Conservation (phyloP, 2,113 vertebrate genomes). For the Calonectris borealis region DNA sequence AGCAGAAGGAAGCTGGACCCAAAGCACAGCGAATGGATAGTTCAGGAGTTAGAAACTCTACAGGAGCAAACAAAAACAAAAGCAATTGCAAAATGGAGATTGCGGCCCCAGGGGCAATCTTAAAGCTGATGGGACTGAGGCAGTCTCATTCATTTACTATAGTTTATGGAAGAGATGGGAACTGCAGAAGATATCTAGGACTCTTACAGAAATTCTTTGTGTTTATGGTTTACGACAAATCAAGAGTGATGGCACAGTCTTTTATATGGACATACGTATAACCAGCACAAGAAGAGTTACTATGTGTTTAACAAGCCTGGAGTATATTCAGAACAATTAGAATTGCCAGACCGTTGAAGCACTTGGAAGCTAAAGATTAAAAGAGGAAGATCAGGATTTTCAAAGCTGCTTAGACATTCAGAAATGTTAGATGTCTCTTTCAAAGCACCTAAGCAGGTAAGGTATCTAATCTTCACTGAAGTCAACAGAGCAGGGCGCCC, state of each 20-base stretch:
- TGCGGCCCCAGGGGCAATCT: neutral
- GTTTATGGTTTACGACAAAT: neutral
- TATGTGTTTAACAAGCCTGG: neutral
- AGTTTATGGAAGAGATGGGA: neutral
- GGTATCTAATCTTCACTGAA: neutral
- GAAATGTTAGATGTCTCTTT: neutral
- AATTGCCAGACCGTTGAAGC: neutral
- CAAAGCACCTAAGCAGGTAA: constrained; percentile 1
- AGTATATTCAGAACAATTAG: neutral
- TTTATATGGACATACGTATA: neutral
- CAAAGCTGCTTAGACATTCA: constrained; percentile 27
- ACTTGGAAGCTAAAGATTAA: neutral
- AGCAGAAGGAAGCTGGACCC: neutral
- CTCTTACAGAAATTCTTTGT: neutral
- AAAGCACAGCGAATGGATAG: neutral
- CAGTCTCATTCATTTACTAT: neutral
- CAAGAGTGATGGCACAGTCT: neutral
- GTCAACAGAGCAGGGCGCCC: neutral
- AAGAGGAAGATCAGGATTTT: constrained; percentile 3
- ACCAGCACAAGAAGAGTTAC: neutral
- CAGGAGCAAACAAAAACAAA: neutral
- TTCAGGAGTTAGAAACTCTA: neutral
- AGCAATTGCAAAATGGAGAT: neutral
- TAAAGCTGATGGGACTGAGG: neutral
- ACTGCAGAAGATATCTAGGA: neutral